Evolutionary conservation across 2,888 invertebrate species (phyloP).

Genomic region (Macrosoma leucophasiata): DNA sequence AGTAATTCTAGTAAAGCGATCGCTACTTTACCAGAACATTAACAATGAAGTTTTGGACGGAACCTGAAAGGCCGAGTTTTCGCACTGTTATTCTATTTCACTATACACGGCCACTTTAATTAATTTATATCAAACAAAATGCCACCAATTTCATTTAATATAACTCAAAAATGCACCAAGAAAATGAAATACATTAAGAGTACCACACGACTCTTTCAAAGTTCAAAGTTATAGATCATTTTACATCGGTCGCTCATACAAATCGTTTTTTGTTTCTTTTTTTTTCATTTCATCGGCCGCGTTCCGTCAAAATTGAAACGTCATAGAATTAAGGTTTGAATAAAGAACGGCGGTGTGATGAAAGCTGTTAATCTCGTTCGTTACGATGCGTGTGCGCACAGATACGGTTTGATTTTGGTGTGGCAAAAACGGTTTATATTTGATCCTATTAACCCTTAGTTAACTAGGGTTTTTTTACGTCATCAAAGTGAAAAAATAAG

Average conservation of each 20-base stretch:
- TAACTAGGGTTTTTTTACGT: background rate
- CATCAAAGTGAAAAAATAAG: background rate
- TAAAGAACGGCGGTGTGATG: slow-evolving; percentile 45
- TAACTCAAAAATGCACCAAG: too few relatives aligned
- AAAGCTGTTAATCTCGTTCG: slow-evolving; percentile 60
- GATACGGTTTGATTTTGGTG: slow-evolving; percentile 22
- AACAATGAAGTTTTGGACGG: too few relatives aligned
- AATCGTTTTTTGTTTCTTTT: slow-evolving; percentile 33
- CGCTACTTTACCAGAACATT: too few relatives aligned
- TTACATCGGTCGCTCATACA: slow-evolving; percentile 33
- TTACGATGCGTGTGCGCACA: slow-evolving; percentile 48
- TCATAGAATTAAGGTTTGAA: slow-evolving; percentile 58
- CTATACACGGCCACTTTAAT: too few relatives aligned
- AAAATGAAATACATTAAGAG: too few relatives aligned
- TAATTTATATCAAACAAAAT: too few relatives aligned
- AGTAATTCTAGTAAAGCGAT: too few relatives aligned
- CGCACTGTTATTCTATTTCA: too few relatives aligned
- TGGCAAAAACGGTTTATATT: background rate
- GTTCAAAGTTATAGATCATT: slow-evolving; percentile 26
- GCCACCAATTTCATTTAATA: too few relatives aligned
- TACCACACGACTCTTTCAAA: slow-evolving; percentile 10
- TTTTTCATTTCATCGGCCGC: slow-evolving; percentile 29
- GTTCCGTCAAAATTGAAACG: slow-evolving; percentile 57
- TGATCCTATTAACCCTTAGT: background rate
- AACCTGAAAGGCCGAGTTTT: too few relatives aligned